Evolutionary conservation across 1,140 invertebrate genomes (phyloP).

Genomic region (Rhynchophorus ferrugineus): DNA sequence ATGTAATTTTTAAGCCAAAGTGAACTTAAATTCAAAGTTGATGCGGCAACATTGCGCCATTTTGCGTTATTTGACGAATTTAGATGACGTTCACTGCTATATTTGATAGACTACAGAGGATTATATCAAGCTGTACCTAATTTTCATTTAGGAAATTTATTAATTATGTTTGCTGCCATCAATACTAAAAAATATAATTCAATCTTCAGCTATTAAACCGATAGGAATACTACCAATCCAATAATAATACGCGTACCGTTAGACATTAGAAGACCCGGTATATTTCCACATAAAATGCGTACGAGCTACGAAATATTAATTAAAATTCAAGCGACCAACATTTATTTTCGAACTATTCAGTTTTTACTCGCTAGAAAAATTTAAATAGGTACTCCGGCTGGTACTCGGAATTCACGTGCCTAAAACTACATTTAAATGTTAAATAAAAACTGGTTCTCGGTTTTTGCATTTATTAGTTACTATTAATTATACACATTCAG

Average conservation of each 20-base stretch:
- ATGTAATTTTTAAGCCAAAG: too few species aligned
- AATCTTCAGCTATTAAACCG: too few species aligned
- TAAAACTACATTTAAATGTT: slow-evolving; percentile 8
- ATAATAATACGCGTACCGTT: background rate
- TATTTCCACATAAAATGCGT: background rate
- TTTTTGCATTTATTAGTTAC: slow-evolving; percentile 3
- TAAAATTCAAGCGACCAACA: background rate
- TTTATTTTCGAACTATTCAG: slow-evolving; percentile 5
- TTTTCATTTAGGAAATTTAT: too few species aligned
- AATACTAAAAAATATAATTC: too few species aligned
- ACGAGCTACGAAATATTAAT: background rate
- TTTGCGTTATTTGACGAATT: too few species aligned
- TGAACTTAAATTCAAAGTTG: too few species aligned
- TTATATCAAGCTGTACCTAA: too few species aligned
- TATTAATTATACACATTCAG: background rate
- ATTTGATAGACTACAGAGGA: too few species aligned
- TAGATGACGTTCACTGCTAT: too few species aligned
- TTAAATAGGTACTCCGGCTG: slow-evolving; percentile 1
- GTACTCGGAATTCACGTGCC: slow-evolving; percentile 7
- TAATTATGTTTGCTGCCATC: too few species aligned
- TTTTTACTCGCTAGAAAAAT: slow-evolving; percentile 4
- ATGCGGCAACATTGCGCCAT: too few species aligned
- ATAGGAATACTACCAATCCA: background rate
- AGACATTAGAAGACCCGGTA: background rate
- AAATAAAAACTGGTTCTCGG: slow-evolving; percentile 9